Conservation (phyloP, 2,113 vertebrate species). For the Hypanus sabinus region DNA sequence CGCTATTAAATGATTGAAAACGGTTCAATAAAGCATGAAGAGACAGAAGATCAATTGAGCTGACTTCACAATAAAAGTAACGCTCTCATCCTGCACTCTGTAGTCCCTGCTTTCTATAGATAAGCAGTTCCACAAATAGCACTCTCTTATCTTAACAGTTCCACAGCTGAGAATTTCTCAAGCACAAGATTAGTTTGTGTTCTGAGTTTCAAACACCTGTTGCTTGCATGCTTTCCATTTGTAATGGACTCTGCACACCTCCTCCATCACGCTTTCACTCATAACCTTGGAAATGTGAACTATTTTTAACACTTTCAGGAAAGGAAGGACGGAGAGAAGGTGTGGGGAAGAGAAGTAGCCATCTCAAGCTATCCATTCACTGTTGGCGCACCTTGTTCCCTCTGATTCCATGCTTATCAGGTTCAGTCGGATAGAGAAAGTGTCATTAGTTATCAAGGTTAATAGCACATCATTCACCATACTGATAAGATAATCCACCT, state of each 20-base stretch:
- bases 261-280: too few relatives aligned
- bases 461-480: background rate
- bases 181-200: background rate
- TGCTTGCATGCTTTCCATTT: background rate
- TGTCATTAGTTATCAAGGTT: background rate
- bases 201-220: background rate
- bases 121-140: background rate
- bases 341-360: background rate
- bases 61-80: background rate
- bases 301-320: background rate
- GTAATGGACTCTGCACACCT: background rate
- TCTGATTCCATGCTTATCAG: background rate
- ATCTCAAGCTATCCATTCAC: background rate
- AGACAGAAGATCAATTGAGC: background rate
- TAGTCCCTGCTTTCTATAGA: background rate
- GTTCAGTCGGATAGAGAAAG: background rate
- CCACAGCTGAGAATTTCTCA: constrained; percentile 15
- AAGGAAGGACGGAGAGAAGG: background rate
- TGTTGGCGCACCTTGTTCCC: background rate
- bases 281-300: background rate
- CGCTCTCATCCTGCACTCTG: too few relatives aligned
- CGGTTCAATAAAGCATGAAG: background rate
- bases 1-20: too few relatives aligned
- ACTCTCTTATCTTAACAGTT: background rate
- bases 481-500: background rate